phyloP scores from a whole-genome alignment of 2,113 vertebrate genomes.

The Lampris megalopsis region DNA sequence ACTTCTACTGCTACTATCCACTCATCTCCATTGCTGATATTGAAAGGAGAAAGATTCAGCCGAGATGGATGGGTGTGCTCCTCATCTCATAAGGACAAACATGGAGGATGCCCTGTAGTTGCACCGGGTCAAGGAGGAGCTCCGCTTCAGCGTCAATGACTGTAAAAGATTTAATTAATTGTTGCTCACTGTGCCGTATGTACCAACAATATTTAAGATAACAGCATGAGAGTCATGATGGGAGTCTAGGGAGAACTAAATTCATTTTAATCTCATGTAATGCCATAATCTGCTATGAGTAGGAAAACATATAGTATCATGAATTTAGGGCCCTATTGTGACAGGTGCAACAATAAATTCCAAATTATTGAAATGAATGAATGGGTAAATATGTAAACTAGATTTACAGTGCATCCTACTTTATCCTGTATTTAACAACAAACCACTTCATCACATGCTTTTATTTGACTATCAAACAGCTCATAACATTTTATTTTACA shows the following conservation, averaged over 20 bases:
- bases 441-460: neutral
- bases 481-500: neutral
- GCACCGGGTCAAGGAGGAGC: neutral
- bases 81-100: neutral
- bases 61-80: neutral
- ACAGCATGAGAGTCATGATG: neutral
- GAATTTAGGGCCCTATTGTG: no score
- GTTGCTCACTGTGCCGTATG: neutral
- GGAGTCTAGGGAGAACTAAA: no score
- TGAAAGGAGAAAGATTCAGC: neutral
- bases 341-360: no score
- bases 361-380: no score
- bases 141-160: neutral
- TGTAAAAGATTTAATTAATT: neutral
- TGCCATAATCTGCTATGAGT: neutral
- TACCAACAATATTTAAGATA: conserved; percentile 37
- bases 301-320: no score
- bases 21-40: neutral
- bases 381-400: no score
- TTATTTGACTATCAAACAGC: neutral
- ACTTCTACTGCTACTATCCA: neutral
- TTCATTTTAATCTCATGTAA: conserved; percentile 23
- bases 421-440: no score
- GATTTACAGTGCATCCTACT: no score
- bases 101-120: neutral